Percentiles rank a stretch among this genome's conserved stretches.
phyloP scores from a whole-genome alignment of 2,797 vertebrate genomes.

The Acrossocheilus wenchowensis region DNA sequence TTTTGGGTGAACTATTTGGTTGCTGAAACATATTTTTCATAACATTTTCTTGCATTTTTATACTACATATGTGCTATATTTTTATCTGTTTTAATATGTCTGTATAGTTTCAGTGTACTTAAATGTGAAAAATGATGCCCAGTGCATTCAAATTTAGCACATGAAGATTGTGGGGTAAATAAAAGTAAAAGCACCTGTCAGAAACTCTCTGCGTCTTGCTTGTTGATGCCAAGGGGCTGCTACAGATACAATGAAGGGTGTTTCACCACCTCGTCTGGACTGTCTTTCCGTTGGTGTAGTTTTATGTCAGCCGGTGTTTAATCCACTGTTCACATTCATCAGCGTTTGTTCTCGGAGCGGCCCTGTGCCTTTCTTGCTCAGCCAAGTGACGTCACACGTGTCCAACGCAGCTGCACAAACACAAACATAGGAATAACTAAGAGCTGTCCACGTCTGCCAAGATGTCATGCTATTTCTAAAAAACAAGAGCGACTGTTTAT shows the following conservation, averaged over 20 bases:
- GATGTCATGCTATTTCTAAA: constrained; percentile 11
- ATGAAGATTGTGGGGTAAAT: neutral
- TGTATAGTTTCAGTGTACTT: neutral
- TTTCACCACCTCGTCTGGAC: neutral
- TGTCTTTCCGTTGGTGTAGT: neutral
- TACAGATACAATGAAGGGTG: neutral
- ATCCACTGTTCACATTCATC: constrained; percentile 23
- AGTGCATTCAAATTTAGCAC: neutral
- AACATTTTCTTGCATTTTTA: neutral
- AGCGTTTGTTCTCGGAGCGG: constrained; percentile 13
- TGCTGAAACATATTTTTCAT: neutral
- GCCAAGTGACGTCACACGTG: constrained; percentile 39
- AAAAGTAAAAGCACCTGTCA: neutral
- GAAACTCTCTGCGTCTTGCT: neutral
- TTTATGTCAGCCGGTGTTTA: constrained; percentile 19
- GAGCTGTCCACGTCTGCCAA: constrained; percentile 29
- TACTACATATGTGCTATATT: too few relatives aligned
- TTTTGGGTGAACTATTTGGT: neutral
- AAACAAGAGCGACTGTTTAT: constrained; percentile 24
- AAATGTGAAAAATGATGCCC: neutral
- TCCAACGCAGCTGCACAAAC: constrained; percentile 38
- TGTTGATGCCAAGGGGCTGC: neutral
- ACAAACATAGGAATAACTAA: constrained; percentile 19
- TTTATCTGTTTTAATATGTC: neutral
- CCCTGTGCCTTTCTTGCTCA: constrained; percentile 12